phyloP scores from a whole-genome alignment of 2,113 vertebrate genomes.

The Physeter macrocephalus region DNA sequence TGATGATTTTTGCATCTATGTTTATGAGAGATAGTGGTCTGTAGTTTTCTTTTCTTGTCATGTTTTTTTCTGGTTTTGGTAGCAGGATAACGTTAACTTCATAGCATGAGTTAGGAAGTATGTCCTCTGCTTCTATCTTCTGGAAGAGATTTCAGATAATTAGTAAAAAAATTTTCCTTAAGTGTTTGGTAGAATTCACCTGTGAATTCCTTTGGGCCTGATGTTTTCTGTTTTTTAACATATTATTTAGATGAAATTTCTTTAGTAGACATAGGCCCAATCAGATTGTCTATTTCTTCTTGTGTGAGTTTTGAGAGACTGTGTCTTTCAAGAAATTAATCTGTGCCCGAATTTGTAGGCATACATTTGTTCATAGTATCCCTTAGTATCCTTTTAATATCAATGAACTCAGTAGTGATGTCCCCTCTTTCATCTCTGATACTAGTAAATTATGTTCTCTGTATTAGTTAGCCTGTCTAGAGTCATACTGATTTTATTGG shows the following conservation, averaged over 20 bases:
- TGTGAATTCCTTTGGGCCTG: background rate
- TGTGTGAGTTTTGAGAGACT: background rate
- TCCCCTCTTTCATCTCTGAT: background rate
- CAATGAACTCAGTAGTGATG: background rate
- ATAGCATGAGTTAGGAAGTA: background rate
- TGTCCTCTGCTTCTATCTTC: background rate
- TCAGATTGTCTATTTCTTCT: background rate
- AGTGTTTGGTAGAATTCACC: background rate
- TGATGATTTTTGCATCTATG: background rate
- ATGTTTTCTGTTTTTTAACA: background rate
- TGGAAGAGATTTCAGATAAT: background rate
- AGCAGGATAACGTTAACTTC: background rate
- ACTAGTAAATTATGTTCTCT: background rate
- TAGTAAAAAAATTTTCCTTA: background rate
- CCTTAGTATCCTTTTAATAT: background rate
- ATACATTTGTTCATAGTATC: background rate
- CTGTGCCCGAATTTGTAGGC: background rate
- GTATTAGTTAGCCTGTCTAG: background rate
- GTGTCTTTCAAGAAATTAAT: background rate
- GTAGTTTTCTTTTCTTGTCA: background rate
- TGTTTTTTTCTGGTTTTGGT: background rate
- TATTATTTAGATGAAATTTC: background rate
- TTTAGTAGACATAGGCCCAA: background rate
- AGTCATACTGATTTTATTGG: background rate
- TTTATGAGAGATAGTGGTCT: background rate